Percentiles rank a stretch among this genome's conserved stretches.
These are phyloP conservation scores for Lepus townsendii DNA, from an alignment of 2,797 vertebrate genomes.

Conservation along the genomic window DNA sequence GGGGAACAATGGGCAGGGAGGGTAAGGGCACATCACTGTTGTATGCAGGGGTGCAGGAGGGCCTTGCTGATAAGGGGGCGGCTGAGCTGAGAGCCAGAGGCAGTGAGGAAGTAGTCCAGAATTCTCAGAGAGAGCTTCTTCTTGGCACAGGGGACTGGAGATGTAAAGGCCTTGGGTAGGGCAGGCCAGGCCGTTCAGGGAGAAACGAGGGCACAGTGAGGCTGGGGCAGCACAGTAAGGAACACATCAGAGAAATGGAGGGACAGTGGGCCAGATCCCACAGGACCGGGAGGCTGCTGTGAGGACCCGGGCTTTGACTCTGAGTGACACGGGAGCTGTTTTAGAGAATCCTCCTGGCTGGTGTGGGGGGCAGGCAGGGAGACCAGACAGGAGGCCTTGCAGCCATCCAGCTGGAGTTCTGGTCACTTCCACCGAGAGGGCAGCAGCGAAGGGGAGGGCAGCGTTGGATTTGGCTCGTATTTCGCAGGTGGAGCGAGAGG, in stretches of 20 bases:
- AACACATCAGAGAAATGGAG: background rate
- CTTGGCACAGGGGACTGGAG: background rate
- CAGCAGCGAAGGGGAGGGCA: background rate
- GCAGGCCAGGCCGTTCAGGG: background rate
- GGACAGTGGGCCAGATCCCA: accelerated
- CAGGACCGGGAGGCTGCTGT: background rate
- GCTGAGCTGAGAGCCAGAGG: background rate
- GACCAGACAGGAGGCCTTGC: background rate
- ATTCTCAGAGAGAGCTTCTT: background rate
- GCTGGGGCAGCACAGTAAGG: background rate
- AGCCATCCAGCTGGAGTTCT: background rate
- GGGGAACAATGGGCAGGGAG: background rate
- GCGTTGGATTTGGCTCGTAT: background rate
- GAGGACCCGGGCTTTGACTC: background rate
- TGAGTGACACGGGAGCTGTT: background rate
- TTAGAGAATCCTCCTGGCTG: background rate
- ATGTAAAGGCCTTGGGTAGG: background rate
- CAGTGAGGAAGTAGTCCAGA: background rate
- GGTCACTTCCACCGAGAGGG: background rate
- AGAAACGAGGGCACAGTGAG: no score
- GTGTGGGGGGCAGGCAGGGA: background rate
- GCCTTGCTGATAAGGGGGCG: background rate
- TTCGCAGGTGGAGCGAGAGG: background rate
- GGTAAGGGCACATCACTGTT: accelerated
- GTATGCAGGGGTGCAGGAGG: background rate